These are phyloP conservation scores for Tadarida brasiliensis DNA, from an alignment of 2,797 vertebrate genomes.

Conservation along the genomic window DNA sequence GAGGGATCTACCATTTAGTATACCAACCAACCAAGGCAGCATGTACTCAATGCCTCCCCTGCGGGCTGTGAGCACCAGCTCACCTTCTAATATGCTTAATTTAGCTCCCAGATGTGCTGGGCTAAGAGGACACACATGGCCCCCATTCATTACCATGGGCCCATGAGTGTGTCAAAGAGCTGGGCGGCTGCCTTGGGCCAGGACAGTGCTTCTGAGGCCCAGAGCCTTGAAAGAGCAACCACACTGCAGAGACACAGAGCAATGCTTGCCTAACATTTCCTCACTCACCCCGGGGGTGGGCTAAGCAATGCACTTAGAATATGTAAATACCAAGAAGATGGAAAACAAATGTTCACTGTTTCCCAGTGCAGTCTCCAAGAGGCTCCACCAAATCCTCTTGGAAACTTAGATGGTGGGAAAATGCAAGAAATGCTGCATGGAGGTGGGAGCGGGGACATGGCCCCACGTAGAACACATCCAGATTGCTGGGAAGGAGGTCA, in stretches of 20 bases:
- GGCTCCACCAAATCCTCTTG: background rate
- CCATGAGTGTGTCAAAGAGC: background rate
- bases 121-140: background rate
- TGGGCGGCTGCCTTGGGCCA: background rate
- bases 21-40: constrained; percentile 73
- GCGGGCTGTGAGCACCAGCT: background rate
- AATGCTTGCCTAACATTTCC: background rate
- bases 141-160: background rate
- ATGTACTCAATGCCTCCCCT: constrained; percentile 27
- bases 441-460: background rate
- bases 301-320: background rate
- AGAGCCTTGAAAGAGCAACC: background rate
- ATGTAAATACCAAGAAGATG: background rate
- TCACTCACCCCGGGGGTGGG: too few relatives aligned
- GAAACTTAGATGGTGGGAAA: background rate
- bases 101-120: constrained; percentile 53
- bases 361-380: background rate
- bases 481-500: background rate
- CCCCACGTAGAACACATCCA: accelerated
- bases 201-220: background rate
- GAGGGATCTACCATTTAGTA: constrained; percentile 74
- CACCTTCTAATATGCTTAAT: constrained; percentile 49
- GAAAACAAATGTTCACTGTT: background rate
- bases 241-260: background rate
- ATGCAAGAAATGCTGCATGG: background rate